phyloP scores from a whole-genome alignment of 2,888 invertebrate species.

The Cantharis nigra region DNA sequence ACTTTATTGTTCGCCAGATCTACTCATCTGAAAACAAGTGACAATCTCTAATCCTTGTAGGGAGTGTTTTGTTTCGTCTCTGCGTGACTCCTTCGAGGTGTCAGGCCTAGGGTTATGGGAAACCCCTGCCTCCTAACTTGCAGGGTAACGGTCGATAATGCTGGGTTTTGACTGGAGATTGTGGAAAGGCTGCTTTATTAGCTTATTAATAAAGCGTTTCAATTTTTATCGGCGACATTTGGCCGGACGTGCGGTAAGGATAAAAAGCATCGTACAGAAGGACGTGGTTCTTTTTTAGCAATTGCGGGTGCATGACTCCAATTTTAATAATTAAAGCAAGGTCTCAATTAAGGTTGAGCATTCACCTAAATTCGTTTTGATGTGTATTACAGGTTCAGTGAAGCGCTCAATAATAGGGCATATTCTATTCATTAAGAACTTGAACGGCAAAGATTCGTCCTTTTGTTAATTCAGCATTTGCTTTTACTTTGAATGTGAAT shows the following conservation, averaged over 20 bases:
- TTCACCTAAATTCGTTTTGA: constrained; percentile 4
- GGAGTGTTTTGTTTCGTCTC: constrained; percentile 49
- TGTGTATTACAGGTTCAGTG: constrained; percentile 9
- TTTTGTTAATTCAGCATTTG: constrained; percentile 1
- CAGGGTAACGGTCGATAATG: constrained; percentile 46
- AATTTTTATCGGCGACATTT: constrained; percentile 22
- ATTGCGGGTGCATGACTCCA: neutral
- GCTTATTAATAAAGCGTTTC: constrained; percentile 44
- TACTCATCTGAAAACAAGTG: constrained; percentile 50
- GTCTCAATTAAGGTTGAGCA: constrained; percentile 7
- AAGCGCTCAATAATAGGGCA: constrained; percentile 13
- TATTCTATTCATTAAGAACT: constrained; percentile 2
- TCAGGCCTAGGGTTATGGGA: constrained; percentile 38
- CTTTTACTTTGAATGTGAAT: constrained; percentile 2
- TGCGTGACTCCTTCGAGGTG: constrained; percentile 49
- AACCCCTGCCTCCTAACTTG: constrained; percentile 32
- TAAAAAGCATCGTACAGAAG: no score
- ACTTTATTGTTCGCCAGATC: constrained; percentile 48
- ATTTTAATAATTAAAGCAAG: constrained; percentile 9
- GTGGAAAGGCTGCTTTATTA: constrained; percentile 49
- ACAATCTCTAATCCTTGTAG: constrained; percentile 50
- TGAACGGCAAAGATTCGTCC: constrained; percentile 4
- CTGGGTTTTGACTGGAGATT: constrained; percentile 47
- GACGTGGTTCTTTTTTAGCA: no score
- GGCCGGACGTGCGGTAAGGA: neutral